phyloP scores from a whole-genome alignment of 1,140 invertebrate genomes.

The Drosophila teissieri region DNA sequence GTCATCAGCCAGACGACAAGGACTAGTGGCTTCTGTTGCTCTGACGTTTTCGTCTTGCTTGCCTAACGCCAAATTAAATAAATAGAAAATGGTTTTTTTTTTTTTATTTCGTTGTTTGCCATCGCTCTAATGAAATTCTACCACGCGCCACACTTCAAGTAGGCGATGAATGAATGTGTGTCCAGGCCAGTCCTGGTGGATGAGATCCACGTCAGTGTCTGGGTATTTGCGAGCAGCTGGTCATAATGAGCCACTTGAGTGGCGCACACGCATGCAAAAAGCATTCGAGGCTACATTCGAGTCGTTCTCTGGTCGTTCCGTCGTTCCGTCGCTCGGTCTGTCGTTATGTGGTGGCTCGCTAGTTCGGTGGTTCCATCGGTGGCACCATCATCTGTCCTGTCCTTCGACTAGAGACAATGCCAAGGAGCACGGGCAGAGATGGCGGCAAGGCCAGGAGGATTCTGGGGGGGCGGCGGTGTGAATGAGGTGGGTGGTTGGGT shows the following conservation, averaged over 20 bases:
- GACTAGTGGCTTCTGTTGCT: slow-evolving; percentile 32
- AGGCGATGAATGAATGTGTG: slow-evolving; percentile 27
- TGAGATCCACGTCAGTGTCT: slow-evolving; percentile 6
- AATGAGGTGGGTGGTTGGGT: background rate
- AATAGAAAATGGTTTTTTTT: slow-evolving; percentile 63
- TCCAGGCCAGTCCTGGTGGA: slow-evolving; percentile 2
- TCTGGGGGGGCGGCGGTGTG: background rate
- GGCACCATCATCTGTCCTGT: slow-evolving; percentile 57
- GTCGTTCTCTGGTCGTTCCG: slow-evolving; percentile 26
- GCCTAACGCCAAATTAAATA: slow-evolving; percentile 68
- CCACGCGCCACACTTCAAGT: slow-evolving; percentile 48
- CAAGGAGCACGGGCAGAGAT: slow-evolving; percentile 18
- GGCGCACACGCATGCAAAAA: slow-evolving; percentile 59
- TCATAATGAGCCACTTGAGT: slow-evolving; percentile 64
- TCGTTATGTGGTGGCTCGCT: slow-evolving; percentile 4
- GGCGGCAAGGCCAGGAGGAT: slow-evolving; percentile 17
- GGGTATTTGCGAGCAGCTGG: slow-evolving; percentile 20
- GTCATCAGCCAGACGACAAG: slow-evolving; percentile 60
- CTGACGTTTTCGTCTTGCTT: slow-evolving; percentile 28
- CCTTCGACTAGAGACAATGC: slow-evolving; percentile 61
- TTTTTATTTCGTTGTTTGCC: slow-evolving; percentile 15
- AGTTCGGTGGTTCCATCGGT: slow-evolving; percentile 15
- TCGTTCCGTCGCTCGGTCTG: no score
- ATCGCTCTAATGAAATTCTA: slow-evolving; percentile 76
- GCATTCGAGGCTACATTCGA: slow-evolving; percentile 39